These are phyloP conservation scores for Matsumyia berberina DNA, from an alignment of 2,888 invertebrate genomes.

Conservation along the genomic window DNA sequence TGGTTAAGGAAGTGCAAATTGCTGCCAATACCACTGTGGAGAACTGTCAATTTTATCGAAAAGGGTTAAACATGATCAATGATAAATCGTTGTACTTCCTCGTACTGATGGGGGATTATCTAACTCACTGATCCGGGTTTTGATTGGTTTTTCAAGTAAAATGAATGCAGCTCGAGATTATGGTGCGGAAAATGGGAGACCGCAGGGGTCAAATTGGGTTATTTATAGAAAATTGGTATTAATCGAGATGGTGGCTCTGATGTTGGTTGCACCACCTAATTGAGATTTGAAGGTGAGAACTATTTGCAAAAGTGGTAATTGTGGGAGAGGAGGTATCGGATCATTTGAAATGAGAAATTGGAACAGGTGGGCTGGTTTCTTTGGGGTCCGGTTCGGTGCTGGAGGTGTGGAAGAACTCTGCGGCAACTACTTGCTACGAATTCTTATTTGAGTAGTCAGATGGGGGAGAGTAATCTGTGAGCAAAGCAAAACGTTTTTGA, in stretches of 20 bases:
- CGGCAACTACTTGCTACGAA: too few species aligned
- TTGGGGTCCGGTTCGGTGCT: neutral
- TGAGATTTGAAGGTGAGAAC: slow-evolving; percentile 56
- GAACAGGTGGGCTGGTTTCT: neutral
- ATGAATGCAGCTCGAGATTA: slow-evolving; percentile 10
- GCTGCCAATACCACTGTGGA: slow-evolving; percentile 8
- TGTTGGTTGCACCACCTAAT: slow-evolving; percentile 21
- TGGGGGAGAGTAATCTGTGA: too few species aligned
- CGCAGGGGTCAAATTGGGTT: slow-evolving; percentile 44
- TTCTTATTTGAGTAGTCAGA: too few species aligned
- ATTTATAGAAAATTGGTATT: slow-evolving; percentile 53
- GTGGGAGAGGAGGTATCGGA: slow-evolving; percentile 23
- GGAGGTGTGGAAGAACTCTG: too few species aligned
- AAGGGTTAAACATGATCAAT: slow-evolving; percentile 29
- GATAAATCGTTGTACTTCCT: slow-evolving; percentile 52
- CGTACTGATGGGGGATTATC: slow-evolving; percentile 55
- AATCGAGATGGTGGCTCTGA: slow-evolving; percentile 24
- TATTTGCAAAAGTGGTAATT: slow-evolving; percentile 39
- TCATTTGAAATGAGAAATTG: slow-evolving; percentile 1
- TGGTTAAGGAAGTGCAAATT: slow-evolving; percentile 35
- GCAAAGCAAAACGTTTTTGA: too few species aligned
- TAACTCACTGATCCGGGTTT: slow-evolving; percentile 57
- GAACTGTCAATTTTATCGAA: slow-evolving; percentile 22
- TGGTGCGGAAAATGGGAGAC: slow-evolving; percentile 33
- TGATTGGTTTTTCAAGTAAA: slow-evolving; percentile 27